Evolutionary conservation across 2,888 invertebrate genomes (phyloP).

Genomic region (Clusia tigrina): DNA sequence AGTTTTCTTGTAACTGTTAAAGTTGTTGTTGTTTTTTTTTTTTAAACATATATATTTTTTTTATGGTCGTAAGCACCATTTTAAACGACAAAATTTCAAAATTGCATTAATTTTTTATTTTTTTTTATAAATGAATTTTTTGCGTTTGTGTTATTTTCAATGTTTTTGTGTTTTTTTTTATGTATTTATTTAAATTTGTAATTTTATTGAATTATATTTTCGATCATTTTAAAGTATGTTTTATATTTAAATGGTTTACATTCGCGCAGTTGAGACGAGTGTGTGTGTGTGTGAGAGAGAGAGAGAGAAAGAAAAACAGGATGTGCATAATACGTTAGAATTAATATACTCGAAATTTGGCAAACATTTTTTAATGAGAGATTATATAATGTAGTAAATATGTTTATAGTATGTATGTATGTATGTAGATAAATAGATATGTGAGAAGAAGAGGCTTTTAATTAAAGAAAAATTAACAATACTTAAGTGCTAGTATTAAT

Average conservation of each 20-base stretch:
- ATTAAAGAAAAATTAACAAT: conserved; percentile 30
- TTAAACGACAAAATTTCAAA: conserved; percentile 29
- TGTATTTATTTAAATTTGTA: conserved; percentile 28
- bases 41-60: conserved; percentile 13
- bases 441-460: no score
- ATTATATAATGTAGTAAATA: conserved; percentile 8
- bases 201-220: conserved; percentile 31
- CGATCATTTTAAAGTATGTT: conserved; percentile 33
- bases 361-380: conserved; percentile 36
- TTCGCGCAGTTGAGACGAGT: conserved; percentile 55
- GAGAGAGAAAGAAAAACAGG: conserved; percentile 63
- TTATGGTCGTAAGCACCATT: conserved; percentile 35
- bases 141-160: conserved; percentile 21
- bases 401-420: conserved; percentile 22
- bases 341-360: conserved; percentile 45
- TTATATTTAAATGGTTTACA: conserved; percentile 42
- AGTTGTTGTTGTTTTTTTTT: conserved; percentile 17
- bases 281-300: conserved; percentile 49
- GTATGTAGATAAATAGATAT: conserved; percentile 25
- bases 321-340: conserved; percentile 65
- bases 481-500: not conserved
- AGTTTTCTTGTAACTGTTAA: conserved; percentile 70
- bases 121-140: conserved; percentile 24
- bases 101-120: conserved; percentile 26
- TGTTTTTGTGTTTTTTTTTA: conserved; percentile 36